Conservation (phyloP, 2,113 vertebrate species). For the Cephalopterus ornatus region DNA sequence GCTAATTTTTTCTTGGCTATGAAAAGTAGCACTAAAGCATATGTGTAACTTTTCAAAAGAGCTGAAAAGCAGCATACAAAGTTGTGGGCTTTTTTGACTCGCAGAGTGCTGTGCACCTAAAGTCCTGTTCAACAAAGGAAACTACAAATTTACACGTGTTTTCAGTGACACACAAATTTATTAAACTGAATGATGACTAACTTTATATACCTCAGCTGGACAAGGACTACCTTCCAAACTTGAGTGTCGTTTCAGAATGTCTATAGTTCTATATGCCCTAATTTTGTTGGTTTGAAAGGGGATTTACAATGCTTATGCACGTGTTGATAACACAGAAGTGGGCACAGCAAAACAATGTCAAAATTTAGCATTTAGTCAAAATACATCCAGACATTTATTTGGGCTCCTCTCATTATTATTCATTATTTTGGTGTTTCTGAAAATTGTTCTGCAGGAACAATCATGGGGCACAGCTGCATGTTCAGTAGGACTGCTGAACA, state of each 20-base stretch:
- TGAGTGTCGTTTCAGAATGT: not conserved
- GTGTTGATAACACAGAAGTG: not conserved
- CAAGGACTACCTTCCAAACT: not conserved
- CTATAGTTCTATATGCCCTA: not conserved
- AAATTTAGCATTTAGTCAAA: not conserved
- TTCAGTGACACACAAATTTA: not conserved
- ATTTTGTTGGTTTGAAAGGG: not conserved
- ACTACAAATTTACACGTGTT: not conserved
- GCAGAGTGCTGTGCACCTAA: not conserved
- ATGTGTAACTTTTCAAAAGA: not conserved
- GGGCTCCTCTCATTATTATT: not conserved
- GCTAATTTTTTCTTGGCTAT: not conserved
- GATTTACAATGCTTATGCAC: not conserved
- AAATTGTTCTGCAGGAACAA: not conserved
- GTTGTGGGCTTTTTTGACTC: fast-evolving
- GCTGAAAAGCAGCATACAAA: not conserved
- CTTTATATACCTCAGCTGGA: not conserved
- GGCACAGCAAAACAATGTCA: not conserved
- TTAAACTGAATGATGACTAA: not conserved
- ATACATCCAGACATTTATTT: not conserved
- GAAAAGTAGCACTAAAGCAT: not conserved
- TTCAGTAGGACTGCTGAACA: not conserved
- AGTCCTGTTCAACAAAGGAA: not conserved
- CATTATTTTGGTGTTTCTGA: not conserved
- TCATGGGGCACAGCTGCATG: not conserved